Evolutionary conservation across 30 jellyfish, hydroid and myxozoan genomes (phyloP).

Genomic region (Phacellophora camtschatica): DNA sequence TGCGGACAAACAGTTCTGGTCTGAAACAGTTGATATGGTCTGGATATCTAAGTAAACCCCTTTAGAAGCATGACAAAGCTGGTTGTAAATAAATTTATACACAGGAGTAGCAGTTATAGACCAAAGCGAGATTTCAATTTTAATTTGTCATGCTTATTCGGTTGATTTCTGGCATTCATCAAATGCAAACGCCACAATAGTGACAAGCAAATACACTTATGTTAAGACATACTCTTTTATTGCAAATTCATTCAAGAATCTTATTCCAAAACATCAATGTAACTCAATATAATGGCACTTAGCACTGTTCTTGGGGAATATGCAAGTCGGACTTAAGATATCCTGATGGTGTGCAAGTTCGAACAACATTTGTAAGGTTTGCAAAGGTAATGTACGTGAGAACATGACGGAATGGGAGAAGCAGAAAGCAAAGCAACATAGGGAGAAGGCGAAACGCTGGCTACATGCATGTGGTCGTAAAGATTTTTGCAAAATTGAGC

Average conservation of each 20-base stretch:
- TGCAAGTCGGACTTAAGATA: slow-evolving; percentile 56
- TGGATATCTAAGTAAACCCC: too few species aligned
- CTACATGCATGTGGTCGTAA: slow-evolving; percentile 43
- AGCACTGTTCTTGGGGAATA: slow-evolving; percentile 69
- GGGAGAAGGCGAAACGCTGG: background rate
- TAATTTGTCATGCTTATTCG: too few species aligned
- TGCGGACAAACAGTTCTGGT: background rate
- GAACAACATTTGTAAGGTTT: slow-evolving; percentile 36
- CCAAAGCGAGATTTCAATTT: too few species aligned
- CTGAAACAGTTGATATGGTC: too few species aligned
- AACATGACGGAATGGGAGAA: slow-evolving; percentile 59
- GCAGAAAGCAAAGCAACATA: background rate
- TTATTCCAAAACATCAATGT: too few species aligned
- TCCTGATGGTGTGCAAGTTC: slow-evolving; percentile 61
- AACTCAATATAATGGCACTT: too few species aligned
- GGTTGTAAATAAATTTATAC: too few species aligned
- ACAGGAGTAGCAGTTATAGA: too few species aligned
- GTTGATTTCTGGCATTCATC: background rate
- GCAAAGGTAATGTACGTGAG: slow-evolving; percentile 55
- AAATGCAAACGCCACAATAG: slow-evolving; percentile 31
- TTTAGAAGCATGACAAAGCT: too few species aligned
- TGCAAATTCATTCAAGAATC: too few species aligned
- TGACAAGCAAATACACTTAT: too few species aligned
- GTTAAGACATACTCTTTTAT: too few species aligned
- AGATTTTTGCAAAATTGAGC: background rate